Base-by-base conservation (phyloP, 2,113 vertebrate species). In the Bambusicola thoracicus region DNA sequence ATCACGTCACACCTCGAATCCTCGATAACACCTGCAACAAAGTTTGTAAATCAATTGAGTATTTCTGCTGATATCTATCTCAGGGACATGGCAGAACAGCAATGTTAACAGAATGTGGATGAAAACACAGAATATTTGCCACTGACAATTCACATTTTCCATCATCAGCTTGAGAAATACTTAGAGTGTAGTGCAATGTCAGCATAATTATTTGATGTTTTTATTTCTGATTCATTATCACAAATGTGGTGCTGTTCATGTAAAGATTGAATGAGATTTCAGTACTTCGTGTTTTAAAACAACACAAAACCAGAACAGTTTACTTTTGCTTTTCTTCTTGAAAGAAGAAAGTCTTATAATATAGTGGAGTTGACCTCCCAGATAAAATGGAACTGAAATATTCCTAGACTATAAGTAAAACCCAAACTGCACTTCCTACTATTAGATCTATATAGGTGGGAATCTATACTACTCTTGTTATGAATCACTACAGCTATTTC, bases 21-120 rank as follows among this genome's bases (percentile, higher is more conserved):
- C n/a, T n/a, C n/a, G n/a, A n/a, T n/a, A n/a, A n/a, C n/a, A n/a
- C n/a, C n/a, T n/a, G n/a, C n/a, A n/a, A n/a, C n/a, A n/a, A n/a
- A n/a, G n/a, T n/a, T n/a, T 96, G 85, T 95, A 97, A 97, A 97
- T 94, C 78, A 97, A 95, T 81, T 83, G 77, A 67, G 22, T 68
- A 83, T 55, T 95, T 93, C 92, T 93, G 81, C 72, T 92, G 88
- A 89, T 95, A 92, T 72, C 32, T 24, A 62, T 72, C 61, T 89
- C 84, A 32, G 46, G 48, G 77, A 89, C 86, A 93, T 72, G 83
- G 56, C 10, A 10, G 82, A 93, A 55, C 8, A 68, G 87, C 76
- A 58, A 32, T 65, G 43, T 65, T 95, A 92, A 92, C 59, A 92
- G 43, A 81, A 82, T 88, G 6, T 49, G 58, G 55, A 92, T 87